Evolutionary conservation across 2,113 vertebrate genomes (phyloP).

Genomic region (Xenopus tropicalis): UCB_Xtro_10.0 CM004450.2:132522001-132522500

Average conservation of each 20-base stretch:
- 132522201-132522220: not conserved
- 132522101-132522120: slow-evolving; percentile 7
- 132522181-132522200: slow-evolving; percentile 8
- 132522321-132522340: not conserved
- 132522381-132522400: not conserved
- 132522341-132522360: not conserved
- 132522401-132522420: not conserved
- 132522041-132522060: not conserved
- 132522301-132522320: slow-evolving; percentile 11
- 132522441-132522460: not conserved
- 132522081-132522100: slow-evolving; percentile 3
- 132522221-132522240: not conserved
- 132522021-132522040: slow-evolving; percentile 24
- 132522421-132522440: not conserved
- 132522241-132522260: not conserved
- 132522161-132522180: slow-evolving; percentile 22
- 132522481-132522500: not conserved
- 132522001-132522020: not conserved
- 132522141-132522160: slow-evolving; percentile 24
- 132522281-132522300: not conserved
- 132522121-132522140: slow-evolving; percentile 13
- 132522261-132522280: slow-evolving; percentile 5
- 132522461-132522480: slow-evolving; percentile 35
- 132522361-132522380: not conserved
- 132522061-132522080: slow-evolving; percentile 13